Evolutionary conservation across 1,140 invertebrate genomes (phyloP).

Genomic region (Caerostris darwini): DNA sequence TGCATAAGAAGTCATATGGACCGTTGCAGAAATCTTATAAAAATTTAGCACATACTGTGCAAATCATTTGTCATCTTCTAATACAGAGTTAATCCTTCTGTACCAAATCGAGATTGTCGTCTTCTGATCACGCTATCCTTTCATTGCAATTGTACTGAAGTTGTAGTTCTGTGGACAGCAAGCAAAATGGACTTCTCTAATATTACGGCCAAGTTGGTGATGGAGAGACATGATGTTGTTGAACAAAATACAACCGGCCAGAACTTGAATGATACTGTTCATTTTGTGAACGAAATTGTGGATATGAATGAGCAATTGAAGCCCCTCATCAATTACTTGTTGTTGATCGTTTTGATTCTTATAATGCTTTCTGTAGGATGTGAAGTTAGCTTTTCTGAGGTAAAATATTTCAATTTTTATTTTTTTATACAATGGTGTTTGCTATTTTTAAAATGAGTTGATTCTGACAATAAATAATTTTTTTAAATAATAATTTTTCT

Average conservation of each 20-base stretch:
- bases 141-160: neutral
- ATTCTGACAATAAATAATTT: no score
- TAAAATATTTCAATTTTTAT: conserved; percentile 19
- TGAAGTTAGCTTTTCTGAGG: conserved; percentile 78
- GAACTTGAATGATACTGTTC: neutral
- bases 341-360: conserved; percentile 77
- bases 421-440: no score
- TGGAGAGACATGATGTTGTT: neutral
- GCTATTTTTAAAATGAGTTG: no score
- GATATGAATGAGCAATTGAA: neutral
- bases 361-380: conserved; percentile 81
- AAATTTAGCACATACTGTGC: neutral
- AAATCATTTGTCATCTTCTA: no score
- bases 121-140: no score
- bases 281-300: neutral
- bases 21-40: neutral
- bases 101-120: no score
- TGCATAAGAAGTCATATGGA: neutral
- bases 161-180: neutral
- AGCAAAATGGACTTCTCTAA: neutral
- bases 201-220: neutral
- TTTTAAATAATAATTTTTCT: no score
- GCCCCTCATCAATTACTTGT: conserved; percentile 33
- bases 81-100: no score
- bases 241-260: neutral